Evolutionary conservation across 1,140 invertebrate species (phyloP).

Genomic region (Phenacoccus solenopsis): DNA sequence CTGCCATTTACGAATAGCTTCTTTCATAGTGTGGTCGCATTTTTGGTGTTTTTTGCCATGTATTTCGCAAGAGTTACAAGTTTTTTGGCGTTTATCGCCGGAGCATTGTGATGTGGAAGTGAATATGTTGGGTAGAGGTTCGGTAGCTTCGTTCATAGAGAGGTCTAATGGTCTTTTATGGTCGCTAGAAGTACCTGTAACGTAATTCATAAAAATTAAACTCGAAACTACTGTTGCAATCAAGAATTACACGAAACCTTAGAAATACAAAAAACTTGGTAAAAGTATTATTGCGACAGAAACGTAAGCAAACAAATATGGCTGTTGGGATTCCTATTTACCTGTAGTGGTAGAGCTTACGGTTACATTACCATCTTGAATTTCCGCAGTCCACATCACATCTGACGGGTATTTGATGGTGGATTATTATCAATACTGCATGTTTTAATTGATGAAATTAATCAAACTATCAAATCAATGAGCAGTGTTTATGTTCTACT

Average conservation of each 20-base stretch:
- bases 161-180: background rate
- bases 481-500: background rate
- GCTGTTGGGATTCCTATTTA: background rate
- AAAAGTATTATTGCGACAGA: background rate
- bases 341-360: background rate
- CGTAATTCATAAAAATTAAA: background rate
- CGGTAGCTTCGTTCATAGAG: background rate
- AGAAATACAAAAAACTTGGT: too few species aligned
- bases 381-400: background rate
- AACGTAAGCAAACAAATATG: background rate
- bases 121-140: background rate
- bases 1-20: constrained; percentile 20
- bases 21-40: background rate
- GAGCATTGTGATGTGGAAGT: background rate
- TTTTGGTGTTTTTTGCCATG: background rate
- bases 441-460: background rate
- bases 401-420: background rate
- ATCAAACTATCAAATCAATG: background rate
- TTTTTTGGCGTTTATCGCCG: background rate
- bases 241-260: background rate
- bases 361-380: background rate
- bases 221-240: background rate
- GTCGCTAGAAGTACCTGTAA: background rate
- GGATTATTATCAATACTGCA: background rate
- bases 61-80: background rate